phyloP scores from a whole-genome alignment of 2,888 invertebrate species.

The Meliscaeva auricollis region DNA sequence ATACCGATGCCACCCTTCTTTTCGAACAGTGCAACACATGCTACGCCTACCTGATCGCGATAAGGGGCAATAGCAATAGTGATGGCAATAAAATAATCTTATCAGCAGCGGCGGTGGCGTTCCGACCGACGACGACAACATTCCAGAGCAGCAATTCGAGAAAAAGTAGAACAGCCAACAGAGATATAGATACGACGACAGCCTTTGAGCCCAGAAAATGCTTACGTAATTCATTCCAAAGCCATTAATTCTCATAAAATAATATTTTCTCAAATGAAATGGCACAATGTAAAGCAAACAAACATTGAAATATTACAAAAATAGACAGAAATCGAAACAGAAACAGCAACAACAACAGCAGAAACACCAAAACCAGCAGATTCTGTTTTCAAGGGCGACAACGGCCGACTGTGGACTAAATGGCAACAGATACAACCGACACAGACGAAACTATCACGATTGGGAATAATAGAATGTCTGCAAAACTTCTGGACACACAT shows the following conservation, averaged over 20 bases:
- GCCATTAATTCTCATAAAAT: constrained; percentile 31
- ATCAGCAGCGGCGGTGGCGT: constrained; percentile 37
- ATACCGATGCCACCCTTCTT: too few relatives aligned
- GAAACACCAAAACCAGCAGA: constrained; percentile 17
- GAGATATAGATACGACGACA: not conserved
- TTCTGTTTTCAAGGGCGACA: constrained; percentile 45
- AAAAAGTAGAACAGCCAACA: not conserved
- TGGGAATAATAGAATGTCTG: not conserved
- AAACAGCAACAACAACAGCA: not conserved
- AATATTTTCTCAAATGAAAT: constrained; percentile 35
- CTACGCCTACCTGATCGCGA: too few relatives aligned
- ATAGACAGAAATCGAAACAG: constrained; percentile 50
- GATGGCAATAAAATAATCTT: constrained; percentile 38
- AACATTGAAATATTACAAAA: constrained; percentile 65
- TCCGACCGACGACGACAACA: constrained; percentile 25
- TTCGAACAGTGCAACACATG: too few relatives aligned
- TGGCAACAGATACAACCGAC: not conserved
- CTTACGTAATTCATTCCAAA: constrained; percentile 71
- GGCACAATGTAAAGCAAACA: constrained; percentile 48
- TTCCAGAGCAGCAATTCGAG: not conserved
- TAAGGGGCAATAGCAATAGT: too few relatives aligned
- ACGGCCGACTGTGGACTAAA: constrained; percentile 34
- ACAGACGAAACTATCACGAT: not conserved
- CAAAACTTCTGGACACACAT: constrained; percentile 26
- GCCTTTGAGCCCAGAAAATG: constrained; percentile 21